phyloP scores from a whole-genome alignment of 2,797 vertebrate species.

The Pelodytes ibericus region DNA sequence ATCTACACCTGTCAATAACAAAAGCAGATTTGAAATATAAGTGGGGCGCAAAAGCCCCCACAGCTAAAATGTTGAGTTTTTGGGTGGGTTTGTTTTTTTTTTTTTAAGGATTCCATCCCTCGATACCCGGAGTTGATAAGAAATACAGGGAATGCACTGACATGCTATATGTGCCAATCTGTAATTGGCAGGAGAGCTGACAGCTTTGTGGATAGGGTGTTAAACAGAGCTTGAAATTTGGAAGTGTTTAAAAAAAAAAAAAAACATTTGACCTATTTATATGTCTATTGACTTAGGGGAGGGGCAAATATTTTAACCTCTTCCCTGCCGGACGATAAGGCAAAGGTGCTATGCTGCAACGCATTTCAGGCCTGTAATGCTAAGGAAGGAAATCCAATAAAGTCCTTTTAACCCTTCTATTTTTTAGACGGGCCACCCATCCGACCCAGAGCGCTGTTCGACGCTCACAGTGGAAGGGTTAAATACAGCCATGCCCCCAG shows the following conservation, averaged over 20 bases:
- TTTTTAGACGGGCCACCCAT: too few relatives aligned
- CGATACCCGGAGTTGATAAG: background rate
- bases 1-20: background rate
- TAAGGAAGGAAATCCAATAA: background rate
- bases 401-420: background rate
- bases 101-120: background rate
- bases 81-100: too few relatives aligned
- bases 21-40: background rate
- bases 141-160: background rate
- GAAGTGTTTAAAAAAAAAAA: too few relatives aligned
- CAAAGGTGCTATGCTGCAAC: too few relatives aligned
- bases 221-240: too few relatives aligned
- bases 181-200: background rate
- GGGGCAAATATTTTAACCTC: conserved; percentile 11
- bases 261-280: background rate
- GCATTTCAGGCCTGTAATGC: background rate
- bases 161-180: background rate
- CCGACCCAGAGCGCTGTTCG: too few relatives aligned
- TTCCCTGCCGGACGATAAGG: background rate
- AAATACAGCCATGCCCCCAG: background rate
- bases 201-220: too few relatives aligned
- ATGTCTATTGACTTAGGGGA: background rate
- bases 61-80: too few relatives aligned
- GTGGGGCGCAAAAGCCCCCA: too few relatives aligned
- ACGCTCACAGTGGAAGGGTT: background rate